Percentiles rank a stretch among this genome's conserved stretches.
Conservation (phyloP, 2,888 invertebrate species). For the Lithophane socia region DNA sequence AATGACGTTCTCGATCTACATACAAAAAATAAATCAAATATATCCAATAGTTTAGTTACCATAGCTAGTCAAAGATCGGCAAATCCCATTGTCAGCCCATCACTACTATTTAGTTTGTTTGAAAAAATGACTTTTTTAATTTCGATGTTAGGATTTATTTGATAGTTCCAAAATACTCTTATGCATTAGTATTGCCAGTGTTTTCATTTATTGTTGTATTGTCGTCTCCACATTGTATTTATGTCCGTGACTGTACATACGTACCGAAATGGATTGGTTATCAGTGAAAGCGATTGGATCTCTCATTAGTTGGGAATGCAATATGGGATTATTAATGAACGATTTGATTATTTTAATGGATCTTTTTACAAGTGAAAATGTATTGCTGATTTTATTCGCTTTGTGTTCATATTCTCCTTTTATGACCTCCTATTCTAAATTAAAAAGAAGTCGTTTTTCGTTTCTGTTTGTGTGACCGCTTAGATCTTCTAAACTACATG, state of each 20-base stretch:
- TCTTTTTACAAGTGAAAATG: conserved; percentile 7
- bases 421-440: neutral
- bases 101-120: no score
- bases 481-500: neutral
- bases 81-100: no score
- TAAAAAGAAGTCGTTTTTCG: neutral
- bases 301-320: conserved; percentile 49
- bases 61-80: no score
- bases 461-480: neutral
- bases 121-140: no score
- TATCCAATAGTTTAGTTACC: no score
- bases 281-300: conserved; percentile 29
- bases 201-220: no score
- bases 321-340: conserved; percentile 38
- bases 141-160: no score
- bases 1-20: no score
- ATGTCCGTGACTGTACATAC: neutral
- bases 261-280: conserved; percentile 49
- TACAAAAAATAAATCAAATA: no score
- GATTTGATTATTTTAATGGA: conserved; percentile 34
- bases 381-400: neutral
- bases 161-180: no score
- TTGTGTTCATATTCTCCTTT: conserved; percentile 1
- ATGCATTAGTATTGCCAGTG: no score
- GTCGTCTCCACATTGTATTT: no score